Evolutionary conservation across 2,797 vertebrate genomes (phyloP).

Genomic region (Xenopus petersii): DNA sequence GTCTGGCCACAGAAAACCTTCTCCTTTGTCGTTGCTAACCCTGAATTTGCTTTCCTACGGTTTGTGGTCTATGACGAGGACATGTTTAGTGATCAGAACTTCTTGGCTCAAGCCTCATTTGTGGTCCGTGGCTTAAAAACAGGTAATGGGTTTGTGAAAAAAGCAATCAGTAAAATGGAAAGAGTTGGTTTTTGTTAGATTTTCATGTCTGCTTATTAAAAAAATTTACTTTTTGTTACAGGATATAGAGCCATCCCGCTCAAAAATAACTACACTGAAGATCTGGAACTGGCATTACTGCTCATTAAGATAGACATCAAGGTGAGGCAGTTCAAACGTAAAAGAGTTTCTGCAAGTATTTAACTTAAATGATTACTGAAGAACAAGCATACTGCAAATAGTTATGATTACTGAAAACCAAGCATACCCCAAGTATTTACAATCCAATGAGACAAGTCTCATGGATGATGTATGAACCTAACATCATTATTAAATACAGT

Average conservation of each 20-base stretch:
- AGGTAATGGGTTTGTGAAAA: constrained; percentile 64
- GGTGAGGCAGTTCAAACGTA: constrained; percentile 59
- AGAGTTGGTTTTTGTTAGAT: not conserved
- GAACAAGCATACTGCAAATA: no score
- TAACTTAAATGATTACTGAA: no score
- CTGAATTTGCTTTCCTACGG: constrained; percentile 89
- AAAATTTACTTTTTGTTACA: constrained; percentile 45
- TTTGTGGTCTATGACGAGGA: constrained; percentile 98
- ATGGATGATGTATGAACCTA: no score
- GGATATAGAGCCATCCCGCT: constrained; percentile 92
- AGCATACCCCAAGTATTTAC: no score
- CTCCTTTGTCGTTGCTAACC: constrained; percentile 86
- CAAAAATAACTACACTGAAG: constrained; percentile 97
- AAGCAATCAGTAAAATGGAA: not conserved
- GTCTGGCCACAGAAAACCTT: constrained; percentile 87
- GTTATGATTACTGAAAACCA: no score
- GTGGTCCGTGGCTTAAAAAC: constrained; percentile 89
- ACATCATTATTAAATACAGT: no score
- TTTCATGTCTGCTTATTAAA: no score
- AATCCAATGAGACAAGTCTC: no score
- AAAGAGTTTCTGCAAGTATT: no score
- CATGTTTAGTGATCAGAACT: constrained; percentile 98
- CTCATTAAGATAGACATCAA: constrained; percentile 86
- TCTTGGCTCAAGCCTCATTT: constrained; percentile 94
- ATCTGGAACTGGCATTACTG: constrained; percentile 90